Evolutionary conservation across 2,113 vertebrate species (phyloP).

Genomic region (Pangasianodon gigas): DNA sequence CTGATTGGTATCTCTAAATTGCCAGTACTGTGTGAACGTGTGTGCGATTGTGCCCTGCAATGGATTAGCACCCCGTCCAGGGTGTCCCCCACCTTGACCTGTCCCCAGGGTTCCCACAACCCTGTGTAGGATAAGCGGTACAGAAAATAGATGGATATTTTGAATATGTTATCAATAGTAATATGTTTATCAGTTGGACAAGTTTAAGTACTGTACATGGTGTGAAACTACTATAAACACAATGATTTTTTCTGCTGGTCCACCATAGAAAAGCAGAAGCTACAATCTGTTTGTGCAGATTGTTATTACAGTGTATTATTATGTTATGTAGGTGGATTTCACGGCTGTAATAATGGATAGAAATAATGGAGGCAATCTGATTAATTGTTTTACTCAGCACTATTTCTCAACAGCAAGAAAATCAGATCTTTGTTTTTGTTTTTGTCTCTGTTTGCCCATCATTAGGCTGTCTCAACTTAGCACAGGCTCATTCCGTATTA

Average conservation of each 20-base stretch:
- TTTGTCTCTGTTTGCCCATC: constrained; percentile 66
- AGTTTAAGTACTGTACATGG: not conserved
- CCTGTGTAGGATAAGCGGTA: too few species aligned
- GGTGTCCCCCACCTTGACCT: too few species aligned
- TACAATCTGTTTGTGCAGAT: not conserved
- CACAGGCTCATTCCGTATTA: constrained; percentile 65
- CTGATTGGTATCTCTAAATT: too few species aligned
- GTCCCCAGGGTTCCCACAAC: too few species aligned
- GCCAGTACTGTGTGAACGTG: too few species aligned
- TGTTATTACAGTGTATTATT: not conserved
- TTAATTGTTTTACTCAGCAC: constrained; percentile 60
- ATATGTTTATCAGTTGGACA: not conserved
- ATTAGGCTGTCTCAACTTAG: constrained; percentile 65
- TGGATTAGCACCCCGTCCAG: too few species aligned
- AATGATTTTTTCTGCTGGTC: not conserved
- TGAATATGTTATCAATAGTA: not conserved
- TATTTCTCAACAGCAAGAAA: constrained; percentile 58
- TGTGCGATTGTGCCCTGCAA: too few species aligned
- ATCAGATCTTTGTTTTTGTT: constrained; percentile 69
- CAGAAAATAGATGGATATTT: not conserved
- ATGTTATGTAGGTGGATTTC: not conserved
- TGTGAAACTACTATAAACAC: not conserved
- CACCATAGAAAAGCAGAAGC: not conserved
- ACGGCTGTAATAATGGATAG: not conserved
- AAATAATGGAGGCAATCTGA: constrained; percentile 58